Percentiles rank a stretch among this genome's conserved stretches.
Evolutionary conservation across 2,888 invertebrate genomes (phyloP).

Genomic region (Nymphalis polychloros): DNA sequence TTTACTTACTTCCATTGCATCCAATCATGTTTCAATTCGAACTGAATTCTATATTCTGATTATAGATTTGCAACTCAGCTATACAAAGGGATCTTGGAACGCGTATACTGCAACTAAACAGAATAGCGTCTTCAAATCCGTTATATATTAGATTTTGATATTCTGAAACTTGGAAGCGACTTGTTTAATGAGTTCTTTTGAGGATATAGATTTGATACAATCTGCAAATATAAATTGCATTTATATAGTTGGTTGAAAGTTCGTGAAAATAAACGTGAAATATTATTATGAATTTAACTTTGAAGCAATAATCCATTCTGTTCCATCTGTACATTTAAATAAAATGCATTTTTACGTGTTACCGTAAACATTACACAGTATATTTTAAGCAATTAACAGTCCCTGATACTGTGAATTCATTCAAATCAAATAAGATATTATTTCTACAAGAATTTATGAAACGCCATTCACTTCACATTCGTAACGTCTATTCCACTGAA

Average conservation of each 20-base stretch:
- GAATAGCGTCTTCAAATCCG: constrained; percentile 13
- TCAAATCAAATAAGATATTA: too few relatives aligned
- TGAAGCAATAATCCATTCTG: too few relatives aligned
- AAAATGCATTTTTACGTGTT: too few relatives aligned
- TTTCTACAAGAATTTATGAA: too few relatives aligned
- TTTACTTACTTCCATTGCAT: not conserved
- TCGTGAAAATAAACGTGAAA: not conserved
- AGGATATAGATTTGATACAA: not conserved
- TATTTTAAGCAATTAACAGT: too few relatives aligned
- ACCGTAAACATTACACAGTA: too few relatives aligned
- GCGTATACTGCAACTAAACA: constrained; percentile 13
- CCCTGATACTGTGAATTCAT: too few relatives aligned
- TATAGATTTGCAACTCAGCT: constrained; percentile 7
- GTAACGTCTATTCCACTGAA: too few relatives aligned
- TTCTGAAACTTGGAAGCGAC: constrained; percentile 1
- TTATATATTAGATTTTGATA: constrained; percentile 23
- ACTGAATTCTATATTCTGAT: not conserved
- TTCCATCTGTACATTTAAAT: too few relatives aligned
- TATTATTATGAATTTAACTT: not conserved
- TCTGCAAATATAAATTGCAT: not conserved
- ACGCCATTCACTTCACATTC: too few relatives aligned
- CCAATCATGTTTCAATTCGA: not conserved
- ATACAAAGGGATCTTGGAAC: not conserved
- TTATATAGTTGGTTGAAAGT: not conserved
- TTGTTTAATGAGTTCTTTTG: constrained; percentile 7